Conservation (phyloP, 2,113 vertebrate species). For the Rhombomys opimus region DNA sequence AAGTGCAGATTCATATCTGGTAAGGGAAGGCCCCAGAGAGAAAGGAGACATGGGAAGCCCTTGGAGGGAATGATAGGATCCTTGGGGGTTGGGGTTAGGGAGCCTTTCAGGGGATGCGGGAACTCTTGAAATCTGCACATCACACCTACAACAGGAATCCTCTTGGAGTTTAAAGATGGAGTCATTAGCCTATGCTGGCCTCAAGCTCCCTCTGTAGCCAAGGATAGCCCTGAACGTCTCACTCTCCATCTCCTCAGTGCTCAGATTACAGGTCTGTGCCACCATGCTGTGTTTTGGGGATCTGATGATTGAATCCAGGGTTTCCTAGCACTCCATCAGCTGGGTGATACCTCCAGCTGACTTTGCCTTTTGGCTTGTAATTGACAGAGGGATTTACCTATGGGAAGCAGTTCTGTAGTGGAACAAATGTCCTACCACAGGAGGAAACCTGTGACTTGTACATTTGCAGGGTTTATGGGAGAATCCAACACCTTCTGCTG, state of each 20-base stretch:
- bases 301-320: not conserved
- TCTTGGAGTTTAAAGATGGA: not conserved
- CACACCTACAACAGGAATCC: not conserved
- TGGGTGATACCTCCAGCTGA: not conserved
- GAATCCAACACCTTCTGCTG: rapidly evolving
- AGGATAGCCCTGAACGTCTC: not conserved
- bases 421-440: too few species aligned
- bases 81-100: not conserved
- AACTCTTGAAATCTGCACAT: not conserved
- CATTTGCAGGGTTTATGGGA: rapidly evolving
- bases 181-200: not conserved
- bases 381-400: not conserved
- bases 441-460: not conserved
- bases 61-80: not conserved
- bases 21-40: not conserved
- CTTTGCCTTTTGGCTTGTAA: not conserved
- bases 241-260: not conserved
- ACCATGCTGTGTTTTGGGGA: not conserved
- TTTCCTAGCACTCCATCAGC: too few species aligned
- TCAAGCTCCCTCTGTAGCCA: not conserved
- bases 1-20: not conserved
- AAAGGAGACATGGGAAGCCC: not conserved
- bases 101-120: not conserved
- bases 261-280: not conserved
- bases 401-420: not conserved